Evolutionary conservation across 2,113 vertebrate species (phyloP), one percentile per base, ranked within the genome.

Genomic region (Scolopax mira): DNA sequence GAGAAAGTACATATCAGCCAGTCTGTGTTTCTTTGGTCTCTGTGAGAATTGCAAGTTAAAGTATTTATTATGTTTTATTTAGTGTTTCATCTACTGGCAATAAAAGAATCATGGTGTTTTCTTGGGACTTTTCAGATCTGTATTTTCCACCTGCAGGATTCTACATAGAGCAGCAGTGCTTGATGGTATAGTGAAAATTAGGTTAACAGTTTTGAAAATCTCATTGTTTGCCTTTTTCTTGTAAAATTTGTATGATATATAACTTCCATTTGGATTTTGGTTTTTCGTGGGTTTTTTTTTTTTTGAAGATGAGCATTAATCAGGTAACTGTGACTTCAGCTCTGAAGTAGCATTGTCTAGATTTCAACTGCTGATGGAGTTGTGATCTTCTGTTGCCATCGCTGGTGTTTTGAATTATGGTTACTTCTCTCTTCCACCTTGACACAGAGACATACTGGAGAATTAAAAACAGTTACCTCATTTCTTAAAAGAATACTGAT

Each of bases 401-500:
- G 17, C 22, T 41, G 31, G 7, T 49, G 11, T 70, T 64, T 78
- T 65, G 60, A 62, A 25, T 78, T 55, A 16, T 33, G 37, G 31
- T 19, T 79, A 60, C 35, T 61, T 87, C n/a, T 71, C 27, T 80
- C 6, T 73, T 67, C 7, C 31, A 62, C 14, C 27, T 77, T 1
- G 8, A 39, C 65, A 57, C 8, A 54, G 41, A 85, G 27, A 65
- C 22, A 15, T 71, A 15, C 17, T 33, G 33, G 31, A 93, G 64
- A 96, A 83, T 85, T 91, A 94, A 94, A 90, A 89, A 72, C 57
- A 75, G 31, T 58, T 83, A 79, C 4, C 31, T 48, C 80, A 73
- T 94, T 85, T 86, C 24, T 49, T 48, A 67, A 58, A 62, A 62
- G 31, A 44, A 42, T 65, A 54, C 22, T 21, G 51, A 90, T 39